Conservation (phyloP, 1,140 invertebrate species). For the Polypedilum vanderplanki region DNA sequence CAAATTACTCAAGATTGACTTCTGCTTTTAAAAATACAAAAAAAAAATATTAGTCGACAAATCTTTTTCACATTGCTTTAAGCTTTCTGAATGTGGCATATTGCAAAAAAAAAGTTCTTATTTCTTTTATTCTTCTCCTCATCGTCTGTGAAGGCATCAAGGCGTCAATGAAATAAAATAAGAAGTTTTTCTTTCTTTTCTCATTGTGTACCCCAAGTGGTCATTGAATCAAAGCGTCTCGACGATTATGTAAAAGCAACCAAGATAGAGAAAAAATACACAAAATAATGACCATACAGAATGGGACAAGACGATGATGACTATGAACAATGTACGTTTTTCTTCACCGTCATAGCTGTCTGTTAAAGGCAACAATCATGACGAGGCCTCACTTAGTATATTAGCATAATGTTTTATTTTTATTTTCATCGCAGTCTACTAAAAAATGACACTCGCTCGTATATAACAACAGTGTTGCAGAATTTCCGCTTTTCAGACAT, state of each 20-base stretch:
- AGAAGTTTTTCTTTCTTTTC: background rate
- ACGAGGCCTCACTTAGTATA: too few species aligned
- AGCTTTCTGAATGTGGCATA: slow-evolving; percentile 7
- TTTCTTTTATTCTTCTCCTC: background rate
- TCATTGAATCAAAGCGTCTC: background rate
- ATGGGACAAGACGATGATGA: background rate
- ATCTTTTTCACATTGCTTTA: background rate
- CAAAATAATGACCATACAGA: too few species aligned
- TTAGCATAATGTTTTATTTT: too few species aligned
- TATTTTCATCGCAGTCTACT: too few species aligned
- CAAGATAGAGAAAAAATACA: too few species aligned
- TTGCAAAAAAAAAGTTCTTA: background rate
- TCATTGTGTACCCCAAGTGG: background rate
- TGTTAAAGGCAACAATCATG: too few species aligned
- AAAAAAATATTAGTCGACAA: too few species aligned
- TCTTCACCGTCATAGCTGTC: too few species aligned
- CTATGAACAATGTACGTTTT: background rate
- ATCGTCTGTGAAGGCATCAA: background rate
- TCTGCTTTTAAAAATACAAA: too few species aligned
- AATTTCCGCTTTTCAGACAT: background rate
- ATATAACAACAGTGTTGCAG: background rate
- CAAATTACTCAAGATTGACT: too few species aligned
- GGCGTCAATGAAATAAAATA: background rate
- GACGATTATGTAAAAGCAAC: background rate
- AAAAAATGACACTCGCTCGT: too few species aligned